Base-by-base conservation (phyloP, 2,113 vertebrate species). In the Parus major region DNA sequence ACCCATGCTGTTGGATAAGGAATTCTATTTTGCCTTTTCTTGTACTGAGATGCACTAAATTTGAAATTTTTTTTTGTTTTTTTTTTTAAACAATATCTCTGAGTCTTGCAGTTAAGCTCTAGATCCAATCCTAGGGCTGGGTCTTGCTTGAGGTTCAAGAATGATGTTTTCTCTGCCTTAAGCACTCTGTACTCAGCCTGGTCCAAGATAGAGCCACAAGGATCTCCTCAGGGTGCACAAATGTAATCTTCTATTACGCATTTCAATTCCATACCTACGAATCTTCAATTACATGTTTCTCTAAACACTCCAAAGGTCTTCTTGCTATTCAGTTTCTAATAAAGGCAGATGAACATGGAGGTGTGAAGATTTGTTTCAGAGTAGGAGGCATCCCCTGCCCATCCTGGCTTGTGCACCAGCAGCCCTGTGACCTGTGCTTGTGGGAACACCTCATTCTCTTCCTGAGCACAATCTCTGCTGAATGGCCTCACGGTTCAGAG, bases 381-480 rank as follows among this genome's bases (percentile, higher is more conserved):
- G 12, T 68, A 22, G 66, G 66, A 44, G 35, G 29, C 28, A 27
- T 41, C 21, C 63, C 66, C 29, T 79, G 44, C n/a, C n/a, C 27
- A 5, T 39, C 36, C 41, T 35, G 35, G 15, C 46, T 28, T 0
- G 0, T 3, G 59, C 65, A 68, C 10, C 84, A 60, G 31, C 27
- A 75, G 53, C 70, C 29, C 41, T 42, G 1, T 6, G 7, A 8
- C 56, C 10, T 15, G 31, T 53, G 6, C 33, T 23, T 46, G 4
- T 7, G 12, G 59, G 12, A 18, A 10, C 8, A 4, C 28, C 22
- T 41, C 4, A 3, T 71, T 15, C 24, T 77, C 49, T 21, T 19
- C 5, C 15, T 27, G 41, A 72, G 41, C 10, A 23, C 18, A 23
- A 33, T 27, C 36, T 77, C 35, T 82, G 52, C 52, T 60, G 24